Percentiles rank a stretch among this genome's conserved stretches.
These are phyloP conservation scores for Geophilus truncorum DNA, from an alignment of 2,888 invertebrate species.

Conservation along the genomic window DNA sequence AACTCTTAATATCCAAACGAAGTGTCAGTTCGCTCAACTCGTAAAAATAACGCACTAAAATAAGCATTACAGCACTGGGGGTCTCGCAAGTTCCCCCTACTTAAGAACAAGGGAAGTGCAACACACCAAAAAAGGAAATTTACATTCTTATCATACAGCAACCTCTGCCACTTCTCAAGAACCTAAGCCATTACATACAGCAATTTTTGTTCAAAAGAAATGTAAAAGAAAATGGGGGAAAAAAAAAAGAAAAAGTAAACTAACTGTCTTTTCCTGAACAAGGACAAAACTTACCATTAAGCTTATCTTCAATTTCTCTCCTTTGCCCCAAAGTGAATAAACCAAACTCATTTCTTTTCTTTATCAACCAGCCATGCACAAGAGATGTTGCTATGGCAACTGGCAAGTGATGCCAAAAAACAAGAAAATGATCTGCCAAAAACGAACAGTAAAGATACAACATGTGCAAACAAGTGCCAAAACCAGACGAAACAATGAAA, in stretches of 20 bases:
- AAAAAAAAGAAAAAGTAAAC: background rate
- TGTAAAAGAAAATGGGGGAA: background rate
- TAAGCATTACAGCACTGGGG: background rate
- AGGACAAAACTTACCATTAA: background rate
- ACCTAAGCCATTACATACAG: background rate
- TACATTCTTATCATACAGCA: background rate
- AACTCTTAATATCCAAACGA: background rate
- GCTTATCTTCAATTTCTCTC: background rate
- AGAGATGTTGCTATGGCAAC: background rate
- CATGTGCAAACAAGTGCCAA: background rate
- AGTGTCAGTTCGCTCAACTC: background rate
- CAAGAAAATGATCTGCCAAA: slow-evolving; percentile 11
- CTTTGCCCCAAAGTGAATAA: background rate
- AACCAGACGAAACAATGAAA: background rate
- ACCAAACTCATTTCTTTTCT: slow-evolving; percentile 7
- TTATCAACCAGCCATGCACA: background rate
- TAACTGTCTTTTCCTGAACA: background rate
- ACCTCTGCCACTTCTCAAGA: slow-evolving; percentile 8
- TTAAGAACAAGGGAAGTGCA: background rate
- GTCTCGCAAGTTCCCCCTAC: background rate
- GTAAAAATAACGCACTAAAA: background rate
- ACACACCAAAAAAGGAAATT: background rate
- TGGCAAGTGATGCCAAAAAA: background rate
- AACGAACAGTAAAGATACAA: background rate
- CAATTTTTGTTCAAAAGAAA: background rate